phyloP scores from a whole-genome alignment of 2,888 invertebrate species.

The Eupsilia transversa region DNA sequence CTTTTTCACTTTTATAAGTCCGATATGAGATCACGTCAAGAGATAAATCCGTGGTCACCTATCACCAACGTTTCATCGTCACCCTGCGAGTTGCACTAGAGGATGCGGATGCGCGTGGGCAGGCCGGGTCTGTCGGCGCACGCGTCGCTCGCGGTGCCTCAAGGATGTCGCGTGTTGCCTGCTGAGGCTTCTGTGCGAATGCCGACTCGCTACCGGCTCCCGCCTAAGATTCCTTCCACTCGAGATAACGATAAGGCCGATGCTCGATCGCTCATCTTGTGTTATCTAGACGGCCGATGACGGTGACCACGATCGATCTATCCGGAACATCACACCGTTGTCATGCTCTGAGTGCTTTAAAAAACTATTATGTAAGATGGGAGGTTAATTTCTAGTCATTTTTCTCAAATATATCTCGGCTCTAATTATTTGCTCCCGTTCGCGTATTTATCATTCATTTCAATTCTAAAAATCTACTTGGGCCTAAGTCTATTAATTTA shows the following conservation, averaged over 20 bases:
- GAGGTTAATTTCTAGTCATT: constrained; percentile 14
- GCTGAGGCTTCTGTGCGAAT: constrained; percentile 89
- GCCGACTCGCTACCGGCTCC: constrained; percentile 79
- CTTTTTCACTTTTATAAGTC: constrained; percentile 81
- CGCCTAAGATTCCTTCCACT: constrained; percentile 86
- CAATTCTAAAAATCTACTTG: no score
- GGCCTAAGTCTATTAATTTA: no score
- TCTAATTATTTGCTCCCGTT: constrained; percentile 2
- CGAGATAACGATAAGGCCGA: constrained; percentile 87
- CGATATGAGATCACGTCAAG: constrained; percentile 83
- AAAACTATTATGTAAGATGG: constrained; percentile 73
- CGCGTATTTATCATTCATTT: no score
- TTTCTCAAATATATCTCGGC: neutral
- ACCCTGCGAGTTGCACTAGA: constrained; percentile 77
- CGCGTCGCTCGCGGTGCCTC: constrained; percentile 77
- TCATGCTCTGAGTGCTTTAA: constrained; percentile 61
- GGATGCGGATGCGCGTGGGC: constrained; percentile 77
- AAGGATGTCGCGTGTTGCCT: constrained; percentile 87
- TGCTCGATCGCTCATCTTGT: constrained; percentile 85
- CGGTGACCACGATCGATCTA: constrained; percentile 83
- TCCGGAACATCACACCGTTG: constrained; percentile 70
- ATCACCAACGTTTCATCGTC: constrained; percentile 86
- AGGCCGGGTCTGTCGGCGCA: constrained; percentile 70
- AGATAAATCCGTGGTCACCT: constrained; percentile 76
- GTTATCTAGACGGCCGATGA: constrained; percentile 80